Evolutionary conservation across 2,797 vertebrate genomes (phyloP).

Genomic region (Enteromius viviparus): DNA sequence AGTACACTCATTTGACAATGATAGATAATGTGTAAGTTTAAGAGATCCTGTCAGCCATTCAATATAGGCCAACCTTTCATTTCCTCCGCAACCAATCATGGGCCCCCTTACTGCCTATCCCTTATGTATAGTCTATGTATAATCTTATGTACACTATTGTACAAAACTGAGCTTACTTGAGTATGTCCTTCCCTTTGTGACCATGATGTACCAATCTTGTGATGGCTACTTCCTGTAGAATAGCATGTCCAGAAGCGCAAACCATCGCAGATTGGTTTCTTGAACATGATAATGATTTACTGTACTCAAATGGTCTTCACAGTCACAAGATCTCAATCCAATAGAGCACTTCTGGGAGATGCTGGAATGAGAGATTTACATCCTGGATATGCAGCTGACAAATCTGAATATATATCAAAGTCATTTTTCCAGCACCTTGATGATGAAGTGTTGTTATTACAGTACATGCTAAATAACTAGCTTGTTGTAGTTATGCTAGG

Average conservation of each 20-base stretch:
- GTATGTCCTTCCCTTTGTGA: neutral
- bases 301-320: neutral
- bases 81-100: too few relatives aligned
- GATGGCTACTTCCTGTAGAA: too few relatives aligned
- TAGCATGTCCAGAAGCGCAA: too few relatives aligned
- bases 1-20: too few relatives aligned
- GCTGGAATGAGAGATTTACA: neutral
- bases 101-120: too few relatives aligned
- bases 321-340: neutral
- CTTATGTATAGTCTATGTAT: too few relatives aligned
- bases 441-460: neutral
- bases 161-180: neutral
- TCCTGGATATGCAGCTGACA: neutral
- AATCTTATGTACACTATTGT: neutral
- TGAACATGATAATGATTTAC: neutral
- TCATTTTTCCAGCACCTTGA: neutral
- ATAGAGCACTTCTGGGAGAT: neutral
- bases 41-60: too few relatives aligned
- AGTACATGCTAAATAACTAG: neutral
- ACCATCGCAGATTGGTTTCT: neutral
- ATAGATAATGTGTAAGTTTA: too few relatives aligned
- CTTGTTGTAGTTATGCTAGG: neutral
- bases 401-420: neutral
- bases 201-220: neutral
- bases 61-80: too few relatives aligned